Percentiles rank a stretch among this genome's conserved stretches.
phyloP scores from a whole-genome alignment of 2,113 vertebrate species.

The Motacilla tschutschensis region DNA sequence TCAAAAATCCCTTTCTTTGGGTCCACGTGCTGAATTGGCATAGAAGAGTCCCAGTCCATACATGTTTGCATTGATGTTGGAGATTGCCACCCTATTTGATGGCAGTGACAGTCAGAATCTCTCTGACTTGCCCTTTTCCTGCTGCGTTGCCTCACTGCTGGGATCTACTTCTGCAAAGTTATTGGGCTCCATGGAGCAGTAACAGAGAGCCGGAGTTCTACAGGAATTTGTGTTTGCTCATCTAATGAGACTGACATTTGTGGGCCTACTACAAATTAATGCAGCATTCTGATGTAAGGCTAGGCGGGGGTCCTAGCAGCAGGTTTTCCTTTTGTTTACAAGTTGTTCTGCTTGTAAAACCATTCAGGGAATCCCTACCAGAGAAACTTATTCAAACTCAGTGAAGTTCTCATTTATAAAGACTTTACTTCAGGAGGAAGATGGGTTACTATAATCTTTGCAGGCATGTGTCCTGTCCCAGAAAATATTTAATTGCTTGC shows the following conservation, averaged over 20 bases:
- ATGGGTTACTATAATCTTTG: background rate
- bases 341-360: background rate
- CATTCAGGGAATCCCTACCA: background rate
- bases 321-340: background rate
- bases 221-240: background rate
- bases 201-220: background rate
- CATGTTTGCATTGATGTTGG: rapidly evolving
- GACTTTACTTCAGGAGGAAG: background rate
- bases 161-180: background rate
- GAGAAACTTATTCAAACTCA: background rate
- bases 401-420: background rate
- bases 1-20: background rate
- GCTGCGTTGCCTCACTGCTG: background rate
- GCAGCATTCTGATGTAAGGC: background rate
- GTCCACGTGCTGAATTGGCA: background rate
- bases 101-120: background rate
- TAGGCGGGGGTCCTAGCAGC: background rate
- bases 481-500: background rate
- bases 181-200: background rate
- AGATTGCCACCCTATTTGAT: background rate
- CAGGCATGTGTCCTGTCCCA: background rate
- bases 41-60: rapidly evolving
- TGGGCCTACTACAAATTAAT: background rate
- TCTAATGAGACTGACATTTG: background rate
- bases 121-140: background rate